phyloP scores from a whole-genome alignment of 2,888 invertebrate species.

The Theodoxus fluviatilis region DNA sequence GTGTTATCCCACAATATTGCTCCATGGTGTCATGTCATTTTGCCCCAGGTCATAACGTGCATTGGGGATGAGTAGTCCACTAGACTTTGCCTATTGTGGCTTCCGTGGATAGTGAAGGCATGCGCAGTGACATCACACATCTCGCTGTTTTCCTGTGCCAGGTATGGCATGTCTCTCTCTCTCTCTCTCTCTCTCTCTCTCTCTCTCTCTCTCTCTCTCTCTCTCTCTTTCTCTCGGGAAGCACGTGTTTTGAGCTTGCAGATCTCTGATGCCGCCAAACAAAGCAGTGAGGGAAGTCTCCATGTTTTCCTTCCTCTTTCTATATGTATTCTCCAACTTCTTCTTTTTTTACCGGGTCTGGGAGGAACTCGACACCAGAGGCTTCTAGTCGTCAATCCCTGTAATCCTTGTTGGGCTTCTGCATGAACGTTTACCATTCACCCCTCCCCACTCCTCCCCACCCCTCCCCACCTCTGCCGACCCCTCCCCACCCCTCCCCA shows the following conservation, averaged over 20 bases:
- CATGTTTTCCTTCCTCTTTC: neutral
- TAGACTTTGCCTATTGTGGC: too few relatives aligned
- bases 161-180: neutral
- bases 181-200: slow-evolving; percentile 9
- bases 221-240: neutral
- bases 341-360: slow-evolving; percentile 1
- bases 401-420: neutral
- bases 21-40: too few relatives aligned
- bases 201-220: slow-evolving; percentile 6
- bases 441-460: too few relatives aligned
- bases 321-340: neutral
- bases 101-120: too few relatives aligned
- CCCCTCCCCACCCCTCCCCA: neutral
- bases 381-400: neutral
- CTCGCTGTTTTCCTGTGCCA: too few relatives aligned
- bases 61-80: too few relatives aligned
- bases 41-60: too few relatives aligned
- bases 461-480: neutral
- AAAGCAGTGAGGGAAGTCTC: too few relatives aligned
- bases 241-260: too few relatives aligned
- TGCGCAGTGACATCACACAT: too few relatives aligned
- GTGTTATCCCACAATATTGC: too few relatives aligned
- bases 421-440: neutral
- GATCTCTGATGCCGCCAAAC: too few relatives aligned
- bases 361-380: neutral